These are phyloP conservation scores for Cyprinella venusta DNA, from an alignment of 2,797 vertebrate species.

Conservation along the genomic window DNA sequence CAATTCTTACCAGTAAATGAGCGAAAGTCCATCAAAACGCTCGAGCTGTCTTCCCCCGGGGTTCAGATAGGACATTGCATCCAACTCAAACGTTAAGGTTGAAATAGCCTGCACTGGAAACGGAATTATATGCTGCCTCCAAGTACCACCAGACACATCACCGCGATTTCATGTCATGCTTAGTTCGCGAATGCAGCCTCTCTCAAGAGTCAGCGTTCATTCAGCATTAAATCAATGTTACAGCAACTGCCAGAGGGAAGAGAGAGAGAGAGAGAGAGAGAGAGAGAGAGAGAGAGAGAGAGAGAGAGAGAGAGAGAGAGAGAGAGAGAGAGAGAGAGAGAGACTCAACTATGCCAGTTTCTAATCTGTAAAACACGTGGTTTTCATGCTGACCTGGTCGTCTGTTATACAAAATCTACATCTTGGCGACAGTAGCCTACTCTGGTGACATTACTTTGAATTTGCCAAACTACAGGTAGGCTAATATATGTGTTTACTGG, in stretches of 20 bases:
- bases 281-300: constrained; percentile 44
- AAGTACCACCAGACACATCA: constrained; percentile 49
- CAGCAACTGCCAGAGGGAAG: constrained; percentile 40
- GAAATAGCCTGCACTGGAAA: constrained; percentile 36
- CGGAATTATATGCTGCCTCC: constrained; percentile 31
- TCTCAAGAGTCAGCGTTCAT: constrained; percentile 69
- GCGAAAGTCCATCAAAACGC: constrained; percentile 85
- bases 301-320: neutral
- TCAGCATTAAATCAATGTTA: constrained; percentile 64
- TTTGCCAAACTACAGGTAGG: constrained; percentile 20
- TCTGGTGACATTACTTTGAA: constrained; percentile 43
- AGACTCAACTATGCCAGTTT: constrained; percentile 47
- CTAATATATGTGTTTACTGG: neutral
- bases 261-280: constrained; percentile 8
- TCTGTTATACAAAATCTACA: constrained; percentile 55
- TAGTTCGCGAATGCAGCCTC: constrained; percentile 6
- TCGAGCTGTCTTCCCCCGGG: constrained; percentile 80
- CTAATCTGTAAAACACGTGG: constrained; percentile 66
- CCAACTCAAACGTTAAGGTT: constrained; percentile 37
- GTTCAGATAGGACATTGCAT: constrained; percentile 82
- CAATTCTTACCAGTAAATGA: constrained; percentile 86
- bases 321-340: constrained; percentile 13
- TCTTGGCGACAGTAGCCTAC: constrained; percentile 26
- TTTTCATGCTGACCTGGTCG: constrained; percentile 62
- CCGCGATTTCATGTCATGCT: constrained; percentile 43